Percentiles rank a stretch among this genome's conserved stretches.
phyloP scores from a whole-genome alignment of 1,140 invertebrate genomes.

The Penaeus chinensis region DNA sequence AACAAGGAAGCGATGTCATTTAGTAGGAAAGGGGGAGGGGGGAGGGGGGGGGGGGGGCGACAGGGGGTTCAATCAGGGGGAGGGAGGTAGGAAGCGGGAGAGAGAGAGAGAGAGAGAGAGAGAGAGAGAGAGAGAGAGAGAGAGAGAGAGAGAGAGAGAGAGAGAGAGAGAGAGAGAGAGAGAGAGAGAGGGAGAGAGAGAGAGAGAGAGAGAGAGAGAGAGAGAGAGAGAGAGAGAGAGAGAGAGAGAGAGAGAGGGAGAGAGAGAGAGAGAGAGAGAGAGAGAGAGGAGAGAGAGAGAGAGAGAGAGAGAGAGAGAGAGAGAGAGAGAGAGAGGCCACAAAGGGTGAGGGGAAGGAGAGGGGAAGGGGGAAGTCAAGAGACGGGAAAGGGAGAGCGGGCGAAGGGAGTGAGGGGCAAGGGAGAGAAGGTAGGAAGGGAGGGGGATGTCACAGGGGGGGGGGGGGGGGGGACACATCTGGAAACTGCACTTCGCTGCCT shows the following conservation, averaged over 20 bases:
- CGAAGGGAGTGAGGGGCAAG: not conserved
- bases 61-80: not conserved
- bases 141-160: no score
- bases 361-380: not conserved
- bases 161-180: no score
- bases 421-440: not conserved
- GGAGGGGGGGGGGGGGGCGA: no score
- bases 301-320: not conserved
- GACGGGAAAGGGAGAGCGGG: not conserved
- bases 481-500: no score
- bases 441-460: no score
- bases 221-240: not conserved
- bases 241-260: not conserved
- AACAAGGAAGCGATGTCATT: no score
- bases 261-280: not conserved
- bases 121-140: no score
- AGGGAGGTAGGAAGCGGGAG: not conserved
- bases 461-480: no score
- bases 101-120: no score
- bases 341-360: not conserved
- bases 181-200: not conserved
- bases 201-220: conserved; percentile 15
- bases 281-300: not conserved
- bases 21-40: no score
- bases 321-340: not conserved